Conservation (phyloP, 1,140 invertebrate species). For the Halictus rubicundus region DNA sequence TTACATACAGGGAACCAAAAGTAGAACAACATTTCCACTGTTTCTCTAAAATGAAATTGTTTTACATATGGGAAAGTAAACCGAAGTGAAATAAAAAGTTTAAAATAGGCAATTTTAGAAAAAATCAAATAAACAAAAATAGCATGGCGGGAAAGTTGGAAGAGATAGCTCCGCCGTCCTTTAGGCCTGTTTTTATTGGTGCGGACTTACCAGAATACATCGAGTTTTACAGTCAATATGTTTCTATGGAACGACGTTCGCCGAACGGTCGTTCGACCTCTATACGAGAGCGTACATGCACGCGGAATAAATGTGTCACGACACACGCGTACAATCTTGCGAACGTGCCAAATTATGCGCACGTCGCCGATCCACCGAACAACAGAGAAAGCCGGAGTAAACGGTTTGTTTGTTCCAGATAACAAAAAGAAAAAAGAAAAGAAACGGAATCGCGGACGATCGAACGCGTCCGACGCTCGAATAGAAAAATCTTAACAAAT, state of each 20-base stretch:
- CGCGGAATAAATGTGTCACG: conserved; percentile 52
- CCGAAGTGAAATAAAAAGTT: too few species aligned
- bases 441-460: neutral
- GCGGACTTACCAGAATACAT: conserved; percentile 63
- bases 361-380: neutral
- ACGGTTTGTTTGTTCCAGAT: too few species aligned
- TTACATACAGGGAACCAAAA: too few species aligned
- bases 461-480: neutral
- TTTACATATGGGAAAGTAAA: too few species aligned
- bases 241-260: conserved; percentile 54
- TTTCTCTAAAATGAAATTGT: too few species aligned
- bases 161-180: neutral
- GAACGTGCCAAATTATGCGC: conserved; percentile 29
- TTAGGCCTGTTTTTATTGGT: conserved; percentile 69
- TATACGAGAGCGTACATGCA: conserved; percentile 53
- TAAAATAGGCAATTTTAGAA: neutral
- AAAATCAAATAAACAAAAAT: neutral
- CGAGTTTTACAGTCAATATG: conserved; percentile 62
- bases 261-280: conserved; percentile 40
- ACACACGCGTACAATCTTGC: conserved; percentile 24
- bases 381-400: neutral
- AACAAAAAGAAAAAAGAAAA: neutral
- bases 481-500: conserved; percentile 20
- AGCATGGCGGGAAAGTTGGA: too few species aligned
- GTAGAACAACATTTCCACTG: too few species aligned